These are phyloP conservation scores for Lepidurus couesii DNA, from an alignment of 1,140 invertebrate species.

Conservation along the genomic window DNA sequence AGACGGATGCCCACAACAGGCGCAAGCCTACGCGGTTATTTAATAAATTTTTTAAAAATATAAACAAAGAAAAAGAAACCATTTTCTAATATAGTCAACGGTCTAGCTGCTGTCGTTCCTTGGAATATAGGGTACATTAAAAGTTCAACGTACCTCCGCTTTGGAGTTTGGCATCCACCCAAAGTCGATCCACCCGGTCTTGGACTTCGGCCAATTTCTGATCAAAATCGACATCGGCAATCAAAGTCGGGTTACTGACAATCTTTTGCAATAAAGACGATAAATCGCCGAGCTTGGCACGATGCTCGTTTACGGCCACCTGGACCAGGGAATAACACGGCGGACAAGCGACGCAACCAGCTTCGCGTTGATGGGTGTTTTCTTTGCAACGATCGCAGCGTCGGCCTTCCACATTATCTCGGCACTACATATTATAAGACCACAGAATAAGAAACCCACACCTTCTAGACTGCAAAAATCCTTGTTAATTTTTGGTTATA, in stretches of 20 bases:
- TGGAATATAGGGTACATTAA: background rate
- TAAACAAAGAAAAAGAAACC: background rate
- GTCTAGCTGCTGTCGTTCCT: background rate
- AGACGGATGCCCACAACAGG: no score
- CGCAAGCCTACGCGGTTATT: no score
- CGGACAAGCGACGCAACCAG: slow-evolving; percentile 82
- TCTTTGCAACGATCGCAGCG: slow-evolving; percentile 89
- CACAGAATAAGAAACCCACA: background rate
- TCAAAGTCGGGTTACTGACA: slow-evolving; percentile 66
- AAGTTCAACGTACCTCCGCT: slow-evolving; percentile 51
- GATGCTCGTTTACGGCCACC: slow-evolving; percentile 74
- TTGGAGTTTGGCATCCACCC: slow-evolving; percentile 59
- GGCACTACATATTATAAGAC: slow-evolving; percentile 53
- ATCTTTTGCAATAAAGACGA: slow-evolving; percentile 62
- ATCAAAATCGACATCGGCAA: slow-evolving; percentile 78
- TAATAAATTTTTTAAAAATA: no score
- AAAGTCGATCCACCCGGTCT: slow-evolving; percentile 61
- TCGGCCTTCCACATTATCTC: slow-evolving; percentile 82
- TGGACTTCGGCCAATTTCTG: slow-evolving; percentile 65
- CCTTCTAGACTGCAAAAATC: background rate
- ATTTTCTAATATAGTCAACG: background rate
- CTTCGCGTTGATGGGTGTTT: slow-evolving; percentile 79
- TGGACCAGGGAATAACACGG: slow-evolving; percentile 90
- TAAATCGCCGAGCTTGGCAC: slow-evolving; percentile 65
- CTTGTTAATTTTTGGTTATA: background rate